phyloP scores from a whole-genome alignment of 2,797 vertebrate species.

The Liparis tanakae region DNA sequence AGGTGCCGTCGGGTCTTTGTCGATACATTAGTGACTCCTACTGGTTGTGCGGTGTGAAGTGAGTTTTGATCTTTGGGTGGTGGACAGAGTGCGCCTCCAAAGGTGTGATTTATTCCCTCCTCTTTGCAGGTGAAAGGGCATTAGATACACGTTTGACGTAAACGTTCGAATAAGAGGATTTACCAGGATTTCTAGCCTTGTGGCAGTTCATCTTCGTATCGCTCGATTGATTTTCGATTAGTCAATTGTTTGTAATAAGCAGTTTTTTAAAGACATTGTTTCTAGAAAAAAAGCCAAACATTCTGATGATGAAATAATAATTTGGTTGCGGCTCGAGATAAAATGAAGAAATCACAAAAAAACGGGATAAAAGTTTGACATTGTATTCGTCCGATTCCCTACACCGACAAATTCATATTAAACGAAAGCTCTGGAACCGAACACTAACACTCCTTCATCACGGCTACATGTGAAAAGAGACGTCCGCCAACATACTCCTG shows the following conservation, averaged over 20 bases:
- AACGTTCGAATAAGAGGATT: constrained; percentile 2
- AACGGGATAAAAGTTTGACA: not conserved
- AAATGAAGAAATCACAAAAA: not conserved
- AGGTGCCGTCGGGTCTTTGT: constrained; percentile 32
- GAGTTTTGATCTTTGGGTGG: constrained; percentile 14
- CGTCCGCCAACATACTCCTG: constrained; percentile 60
- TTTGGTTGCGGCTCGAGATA: not conserved
- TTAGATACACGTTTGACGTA: constrained; percentile 13
- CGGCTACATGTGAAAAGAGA: constrained; percentile 65
- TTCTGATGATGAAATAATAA: constrained; percentile 10
- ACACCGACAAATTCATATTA: constrained; percentile 44
- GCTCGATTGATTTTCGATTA: not conserved
- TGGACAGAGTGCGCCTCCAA: constrained; percentile 14
- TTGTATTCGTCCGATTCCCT: constrained; percentile 16
- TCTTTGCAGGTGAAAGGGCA: not conserved
- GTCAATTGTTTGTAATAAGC: not conserved
- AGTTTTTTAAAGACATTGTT: not conserved
- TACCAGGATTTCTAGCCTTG: constrained; percentile 11
- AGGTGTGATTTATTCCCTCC: constrained; percentile 15
- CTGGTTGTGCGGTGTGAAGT: constrained; percentile 2
- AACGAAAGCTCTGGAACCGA: constrained; percentile 41
- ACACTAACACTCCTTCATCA: constrained; percentile 52
- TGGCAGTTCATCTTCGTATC: constrained; percentile 3
- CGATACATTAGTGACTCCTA: constrained; percentile 36
- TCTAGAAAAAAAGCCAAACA: not conserved